Evolutionary conservation across 2,797 vertebrate species (phyloP), one percentile per base, ranked within the genome.

Genomic region (Naso thynnoides): DNA sequence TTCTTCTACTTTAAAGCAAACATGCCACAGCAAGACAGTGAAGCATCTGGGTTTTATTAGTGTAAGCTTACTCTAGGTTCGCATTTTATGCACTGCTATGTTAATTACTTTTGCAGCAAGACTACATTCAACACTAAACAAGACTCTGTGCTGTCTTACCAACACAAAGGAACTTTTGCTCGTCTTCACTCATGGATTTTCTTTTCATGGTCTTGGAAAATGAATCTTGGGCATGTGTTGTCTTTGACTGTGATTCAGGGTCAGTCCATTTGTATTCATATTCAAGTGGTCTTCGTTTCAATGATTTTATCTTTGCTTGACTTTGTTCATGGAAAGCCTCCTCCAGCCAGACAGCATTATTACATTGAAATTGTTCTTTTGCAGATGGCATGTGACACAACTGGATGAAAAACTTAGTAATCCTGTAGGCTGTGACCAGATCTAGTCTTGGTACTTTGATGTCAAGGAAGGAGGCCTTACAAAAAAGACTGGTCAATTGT

Each of bases 111-210:
- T 66, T 61, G 6, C 88, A 85, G 76, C 82, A 81, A 81, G 86
- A 89, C 78, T 69, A 80, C 89, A 91, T 81, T 87, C 85, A 70
- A 18, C 73, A 57, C 78, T 70, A 18, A 81, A 63, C 77, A 85
- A 79, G 42, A 69, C 31, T 56, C 76, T 74, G 41, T 47, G 74
- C 76, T 79, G 67, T 86, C 93, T 94, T 93, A 93, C 92, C 91
- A 24, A 81, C 62, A 86, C 45, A 66, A 62, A 57, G 72, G 81
- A 64, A 65, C 62, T 27, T 74, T 82, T 71, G 63, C 59, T 78
- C 68, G 45, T 85, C 76, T 54, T 70, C 66, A 58, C 27, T 82
- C 60, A 52, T 63, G 71, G 80, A 78, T 82, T 81, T 78, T 78
- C 83, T 83, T 78, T 80, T 78, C 66, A 73, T 45, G 62, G 82